Conservation (phyloP, 2,888 invertebrate species). For the Creontiades dilutus region DNA sequence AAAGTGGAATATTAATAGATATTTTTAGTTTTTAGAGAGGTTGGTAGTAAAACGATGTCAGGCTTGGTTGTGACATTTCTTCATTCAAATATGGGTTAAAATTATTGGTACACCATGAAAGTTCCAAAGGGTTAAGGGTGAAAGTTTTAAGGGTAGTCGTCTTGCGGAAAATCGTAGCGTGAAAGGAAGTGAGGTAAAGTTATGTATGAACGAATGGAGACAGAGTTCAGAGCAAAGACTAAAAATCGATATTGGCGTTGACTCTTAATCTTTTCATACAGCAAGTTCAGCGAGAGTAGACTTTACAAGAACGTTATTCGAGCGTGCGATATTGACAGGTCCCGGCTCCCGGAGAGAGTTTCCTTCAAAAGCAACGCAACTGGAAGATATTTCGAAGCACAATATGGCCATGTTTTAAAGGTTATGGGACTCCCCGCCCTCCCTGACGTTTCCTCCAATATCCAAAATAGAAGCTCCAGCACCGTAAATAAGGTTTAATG, state of each 20-base stretch:
- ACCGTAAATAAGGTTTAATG: slow-evolving; percentile 67
- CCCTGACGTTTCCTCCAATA: slow-evolving; percentile 60
- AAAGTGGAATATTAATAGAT: too few relatives aligned
- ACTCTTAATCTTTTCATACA: slow-evolving; percentile 36
- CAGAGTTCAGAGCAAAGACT: neutral
- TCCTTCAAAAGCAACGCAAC: slow-evolving; percentile 27
- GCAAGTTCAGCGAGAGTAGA: slow-evolving; percentile 28
- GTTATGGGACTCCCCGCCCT: neutral
- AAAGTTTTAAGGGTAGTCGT: too few relatives aligned
- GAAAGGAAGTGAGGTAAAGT: neutral
- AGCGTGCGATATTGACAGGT: slow-evolving; percentile 36
- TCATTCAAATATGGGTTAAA: too few relatives aligned
- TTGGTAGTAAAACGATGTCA: too few relatives aligned
- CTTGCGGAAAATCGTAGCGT: too few relatives aligned
- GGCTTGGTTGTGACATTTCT: too few relatives aligned
- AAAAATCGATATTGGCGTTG: slow-evolving; percentile 29
- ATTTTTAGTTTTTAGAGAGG: too few relatives aligned
- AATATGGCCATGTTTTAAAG: slow-evolving; percentile 59
- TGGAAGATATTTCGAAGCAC: slow-evolving; percentile 51
- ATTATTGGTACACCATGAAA: too few relatives aligned
- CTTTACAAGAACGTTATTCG: slow-evolving; percentile 22
- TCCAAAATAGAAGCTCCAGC: slow-evolving; percentile 63
- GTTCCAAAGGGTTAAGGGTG: too few relatives aligned
- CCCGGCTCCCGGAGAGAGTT: neutral
- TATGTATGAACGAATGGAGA: slow-evolving; percentile 1